Base-by-base conservation (phyloP, 1,140 invertebrate genomes). In the Procambarus clarkii region DNA sequence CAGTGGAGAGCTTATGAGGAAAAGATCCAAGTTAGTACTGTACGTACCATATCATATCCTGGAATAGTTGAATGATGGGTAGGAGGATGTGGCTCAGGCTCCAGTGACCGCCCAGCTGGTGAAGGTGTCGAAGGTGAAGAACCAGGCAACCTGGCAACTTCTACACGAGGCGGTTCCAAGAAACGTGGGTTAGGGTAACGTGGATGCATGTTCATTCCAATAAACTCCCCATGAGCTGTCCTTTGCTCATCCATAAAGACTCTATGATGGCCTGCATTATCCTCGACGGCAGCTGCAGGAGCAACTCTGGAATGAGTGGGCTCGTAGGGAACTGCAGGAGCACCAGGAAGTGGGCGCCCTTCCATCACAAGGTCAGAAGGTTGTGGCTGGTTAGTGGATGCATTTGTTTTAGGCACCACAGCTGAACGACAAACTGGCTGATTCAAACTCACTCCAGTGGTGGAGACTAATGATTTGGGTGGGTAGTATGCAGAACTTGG, bases 71-170 rank as follows among this genome's bases (percentile, higher is more conserved):
- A 58, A 24, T 90, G 88, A n/a, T 83, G 88, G 69, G 80, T 18
- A 11, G 71, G 54, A 48, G 50, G 45, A 24, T 89, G 87, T 7
- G 81, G 50, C 15, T 91, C 87, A 3, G 74, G 13, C 69, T 92
- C 91, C 21, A 60, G 85, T 11, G 91, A 21, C 45, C 86, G 79
- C 34, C 80, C 86, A 15, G 91, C 91, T 48, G 91, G 88, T n/a
- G 91, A 90, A 11, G 91, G 80, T 4, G 86, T 85, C 13, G 86
- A 92, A 3, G 91, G 91, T 11, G 86, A 88, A 3, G 91, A 85
- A 34, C 81, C 91, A 9, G 91, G 34, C 11, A 88, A n/a, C 18
- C 88, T 82, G 11, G 88, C 60, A 3, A 88, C 86, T 44, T 92
- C 86, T 8, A 89, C 80, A 50, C 88, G 86, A 11, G 88, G 91